Conservation (phyloP, 92 coral and sea anemone species). For the Epizoanthus ramosus region DNA sequence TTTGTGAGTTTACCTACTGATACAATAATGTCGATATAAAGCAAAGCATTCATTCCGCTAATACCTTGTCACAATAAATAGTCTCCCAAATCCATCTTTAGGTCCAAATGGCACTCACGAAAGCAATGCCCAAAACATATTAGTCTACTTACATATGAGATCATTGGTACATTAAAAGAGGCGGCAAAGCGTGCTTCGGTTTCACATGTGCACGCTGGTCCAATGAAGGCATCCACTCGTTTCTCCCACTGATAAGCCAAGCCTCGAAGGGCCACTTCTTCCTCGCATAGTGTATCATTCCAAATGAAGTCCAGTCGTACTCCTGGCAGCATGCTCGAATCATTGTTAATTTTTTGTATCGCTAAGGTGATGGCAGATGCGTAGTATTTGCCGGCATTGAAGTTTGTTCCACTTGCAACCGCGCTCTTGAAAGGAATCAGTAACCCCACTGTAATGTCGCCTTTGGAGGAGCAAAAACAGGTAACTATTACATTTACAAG, state of each 20-base stretch:
- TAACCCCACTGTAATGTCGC: constrained; percentile 82
- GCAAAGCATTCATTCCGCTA: background rate
- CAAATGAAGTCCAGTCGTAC: constrained; percentile 74
- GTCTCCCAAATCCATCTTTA: background rate
- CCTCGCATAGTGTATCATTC: constrained; percentile 82
- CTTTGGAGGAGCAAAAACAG: constrained; percentile 40
- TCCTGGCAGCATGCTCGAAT: constrained; percentile 60
- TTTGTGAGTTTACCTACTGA: background rate
- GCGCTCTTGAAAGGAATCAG: constrained; percentile 67
- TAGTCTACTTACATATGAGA: constrained; percentile 83
- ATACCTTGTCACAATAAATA: background rate
- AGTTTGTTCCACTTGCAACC: constrained; percentile 31
- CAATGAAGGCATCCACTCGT: constrained; percentile 84
- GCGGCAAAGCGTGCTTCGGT: constrained; percentile 87
- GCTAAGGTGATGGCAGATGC: constrained; percentile 86
- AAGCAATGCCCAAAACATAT: background rate
- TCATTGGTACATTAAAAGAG: constrained; percentile 76
- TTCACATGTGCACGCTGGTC: constrained; percentile 85
- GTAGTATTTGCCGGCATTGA: constrained; percentile 61
- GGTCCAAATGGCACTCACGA: background rate
- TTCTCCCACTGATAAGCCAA: constrained; percentile 68
- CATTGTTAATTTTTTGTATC: constrained; percentile 78
- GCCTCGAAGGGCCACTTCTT: constrained; percentile 62
- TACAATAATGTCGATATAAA: background rate
- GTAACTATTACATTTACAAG: background rate